A percentile compares a stretch with the other conserved stretches of the same genome.
Conservation (phyloP, 2,888 invertebrate species). For the Phragmatobia fuliginosa region DNA sequence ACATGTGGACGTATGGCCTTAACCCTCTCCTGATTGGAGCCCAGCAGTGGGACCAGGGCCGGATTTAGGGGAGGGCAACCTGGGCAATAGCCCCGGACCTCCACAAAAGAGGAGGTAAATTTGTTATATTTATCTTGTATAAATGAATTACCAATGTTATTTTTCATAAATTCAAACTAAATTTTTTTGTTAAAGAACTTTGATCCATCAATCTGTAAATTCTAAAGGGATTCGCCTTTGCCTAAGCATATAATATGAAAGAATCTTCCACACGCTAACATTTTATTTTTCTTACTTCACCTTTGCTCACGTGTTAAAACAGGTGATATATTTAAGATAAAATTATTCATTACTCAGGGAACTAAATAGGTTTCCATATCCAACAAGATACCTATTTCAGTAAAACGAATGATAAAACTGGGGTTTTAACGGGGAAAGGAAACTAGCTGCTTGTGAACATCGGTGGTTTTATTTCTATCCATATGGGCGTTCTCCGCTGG, state of each 20-base stretch:
- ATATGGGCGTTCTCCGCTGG: conserved; percentile 58
- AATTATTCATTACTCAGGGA: conserved; percentile 51
- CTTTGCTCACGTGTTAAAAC: conserved; percentile 46
- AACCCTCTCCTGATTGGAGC: too few species aligned
- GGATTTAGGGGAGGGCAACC: too few species aligned
- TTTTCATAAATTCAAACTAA: not conserved
- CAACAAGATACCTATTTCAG: conserved; percentile 41
- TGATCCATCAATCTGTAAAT: conserved; percentile 43
- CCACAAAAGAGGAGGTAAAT: too few species aligned
- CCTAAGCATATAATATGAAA: conserved; percentile 44
- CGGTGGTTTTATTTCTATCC: conserved; percentile 61
- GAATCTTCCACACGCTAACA: conserved; percentile 43
- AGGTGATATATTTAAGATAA: conserved; percentile 55
- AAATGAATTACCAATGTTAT: not conserved
- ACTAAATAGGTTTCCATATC: conserved; percentile 48
- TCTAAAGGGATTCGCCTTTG: conserved; percentile 42
- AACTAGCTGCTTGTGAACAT: conserved; percentile 43
- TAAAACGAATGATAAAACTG: conserved; percentile 63
- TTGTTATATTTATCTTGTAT: too few species aligned
- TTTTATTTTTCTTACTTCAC: conserved; percentile 45
- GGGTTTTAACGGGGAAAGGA: conserved; percentile 61
- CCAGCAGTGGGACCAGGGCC: too few species aligned
- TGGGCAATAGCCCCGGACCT: too few species aligned
- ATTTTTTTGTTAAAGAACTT: conserved; percentile 31
- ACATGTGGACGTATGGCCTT: too few species aligned